Evolutionary conservation across 2,888 invertebrate species (phyloP).

Genomic region (Aspidapion aeneum): DNA sequence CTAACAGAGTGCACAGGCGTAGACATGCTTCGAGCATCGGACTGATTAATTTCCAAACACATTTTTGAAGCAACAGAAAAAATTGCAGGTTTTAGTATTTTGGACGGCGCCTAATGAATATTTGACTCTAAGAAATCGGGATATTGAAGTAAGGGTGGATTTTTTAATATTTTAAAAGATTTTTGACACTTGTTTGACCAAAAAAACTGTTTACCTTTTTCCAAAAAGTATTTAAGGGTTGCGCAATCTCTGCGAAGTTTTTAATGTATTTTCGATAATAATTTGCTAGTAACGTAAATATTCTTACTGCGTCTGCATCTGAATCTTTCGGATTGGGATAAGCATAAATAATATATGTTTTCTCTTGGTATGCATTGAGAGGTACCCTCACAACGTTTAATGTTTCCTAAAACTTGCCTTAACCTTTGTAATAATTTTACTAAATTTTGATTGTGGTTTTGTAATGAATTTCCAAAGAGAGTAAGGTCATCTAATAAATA

Average conservation of each 20-base stretch:
- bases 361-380: not conserved
- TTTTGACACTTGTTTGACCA: not conserved
- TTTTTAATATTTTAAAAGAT: not conserved
- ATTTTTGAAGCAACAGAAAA: too few species aligned
- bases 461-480: conserved; percentile 26
- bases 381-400: not conserved
- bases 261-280: conserved; percentile 2
- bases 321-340: not conserved
- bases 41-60: too few species aligned
- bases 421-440: conserved; percentile 7
- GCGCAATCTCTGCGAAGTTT: conserved; percentile 9
- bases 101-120: too few species aligned
- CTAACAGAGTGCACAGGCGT: too few species aligned
- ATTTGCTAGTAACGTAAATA: not conserved
- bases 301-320: conserved; percentile 7
- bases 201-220: not conserved
- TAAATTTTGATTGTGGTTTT: conserved; percentile 21
- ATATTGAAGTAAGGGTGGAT: too few species aligned
- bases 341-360: not conserved
- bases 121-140: too few species aligned
- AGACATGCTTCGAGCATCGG: too few species aligned
- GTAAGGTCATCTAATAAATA: conserved; percentile 17
- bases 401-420: conserved; percentile 7
- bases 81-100: too few species aligned
- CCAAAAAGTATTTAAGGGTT: too few species aligned